Evolutionary conservation across 2,797 vertebrate genomes (phyloP), one percentile per base, ranked within the genome.

Genomic region (Hozukius guyotensis): DNA sequence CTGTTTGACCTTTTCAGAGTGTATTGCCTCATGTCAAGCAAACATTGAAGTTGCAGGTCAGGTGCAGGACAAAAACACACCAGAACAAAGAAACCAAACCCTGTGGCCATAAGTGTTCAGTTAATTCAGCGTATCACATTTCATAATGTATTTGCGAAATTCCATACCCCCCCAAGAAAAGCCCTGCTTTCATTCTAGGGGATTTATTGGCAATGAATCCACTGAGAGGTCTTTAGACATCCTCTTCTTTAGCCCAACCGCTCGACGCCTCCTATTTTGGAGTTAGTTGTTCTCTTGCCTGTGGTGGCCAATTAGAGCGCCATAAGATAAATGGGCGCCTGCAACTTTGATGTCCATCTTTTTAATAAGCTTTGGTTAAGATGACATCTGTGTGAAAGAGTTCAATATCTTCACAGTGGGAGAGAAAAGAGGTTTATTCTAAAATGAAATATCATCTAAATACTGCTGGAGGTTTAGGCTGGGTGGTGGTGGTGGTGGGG

Each of bases 291-390:
- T 94, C 87, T 85, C 90, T 75, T 90, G 94, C 93, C 94, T 94
- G 93, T 91, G 93, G 93, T 94, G 94, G 94, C 94, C 94, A 96
- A 96, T 96, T 96, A 96, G 93, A 93, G 93, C 42, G 86, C 86
- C 65, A 85, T 91, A 92, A 94, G 92, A 96, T 94, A 94, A 95
- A 95, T 95, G 94, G 89, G 87, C 81, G 56, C 79, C 87, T 87
- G 29, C 92, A 91, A 94, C 94, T 95, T 94, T 94, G 93, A 94
- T 95, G 94, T 96, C 94, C 94, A 90, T 95, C 94, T 96, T 95
- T 95, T 95, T 95, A 94, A 95, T 95, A 96, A 95, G 95, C 95
- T 96, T 96, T 95, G 93, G 89, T 94, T 95, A 95, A 95, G 94
- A 95, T 93, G 95, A 94, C 94, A 94, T 94, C 92, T 93, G 92